Conservation (phyloP, 2,888 invertebrate species). For the Morpho achilles region DNA sequence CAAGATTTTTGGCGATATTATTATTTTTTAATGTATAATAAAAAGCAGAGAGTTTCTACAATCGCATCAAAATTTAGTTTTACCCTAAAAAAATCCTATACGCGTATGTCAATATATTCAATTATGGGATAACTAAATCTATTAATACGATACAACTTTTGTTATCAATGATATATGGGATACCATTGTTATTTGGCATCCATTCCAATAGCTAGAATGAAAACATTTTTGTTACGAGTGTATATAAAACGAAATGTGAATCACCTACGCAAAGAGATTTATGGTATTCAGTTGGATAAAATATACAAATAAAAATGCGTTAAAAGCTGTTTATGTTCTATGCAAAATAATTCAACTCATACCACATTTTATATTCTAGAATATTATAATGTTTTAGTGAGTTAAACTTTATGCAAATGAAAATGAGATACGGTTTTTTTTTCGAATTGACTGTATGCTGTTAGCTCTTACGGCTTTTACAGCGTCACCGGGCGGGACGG, state of each 20-base stretch:
- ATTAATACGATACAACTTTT: too few species aligned
- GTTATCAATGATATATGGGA: too few species aligned
- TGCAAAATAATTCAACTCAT: constrained; percentile 14
- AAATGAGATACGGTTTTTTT: background rate
- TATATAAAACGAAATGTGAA: background rate
- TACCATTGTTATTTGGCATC: too few species aligned
- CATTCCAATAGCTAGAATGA: too few species aligned
- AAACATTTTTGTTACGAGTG: too few species aligned
- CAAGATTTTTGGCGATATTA: too few species aligned
- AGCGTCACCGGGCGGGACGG: too few species aligned
- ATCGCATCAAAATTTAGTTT: too few species aligned
- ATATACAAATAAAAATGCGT: constrained; percentile 11
- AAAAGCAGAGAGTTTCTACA: too few species aligned
- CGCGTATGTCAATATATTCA: background rate
- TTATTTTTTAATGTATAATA: too few species aligned
- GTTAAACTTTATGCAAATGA: constrained; percentile 1
- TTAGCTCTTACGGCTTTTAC: too few species aligned
- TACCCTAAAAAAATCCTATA: background rate
- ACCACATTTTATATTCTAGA: constrained; percentile 9
- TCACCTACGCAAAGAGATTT: background rate
- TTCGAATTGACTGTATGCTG: too few species aligned
- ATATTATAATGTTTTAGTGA: constrained; percentile 5
- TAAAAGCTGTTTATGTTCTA: constrained; percentile 13
- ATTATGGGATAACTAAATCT: background rate
- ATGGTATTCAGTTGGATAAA: background rate